phyloP scores from a whole-genome alignment of 2,113 vertebrate species.

The Stegastes partitus region DNA sequence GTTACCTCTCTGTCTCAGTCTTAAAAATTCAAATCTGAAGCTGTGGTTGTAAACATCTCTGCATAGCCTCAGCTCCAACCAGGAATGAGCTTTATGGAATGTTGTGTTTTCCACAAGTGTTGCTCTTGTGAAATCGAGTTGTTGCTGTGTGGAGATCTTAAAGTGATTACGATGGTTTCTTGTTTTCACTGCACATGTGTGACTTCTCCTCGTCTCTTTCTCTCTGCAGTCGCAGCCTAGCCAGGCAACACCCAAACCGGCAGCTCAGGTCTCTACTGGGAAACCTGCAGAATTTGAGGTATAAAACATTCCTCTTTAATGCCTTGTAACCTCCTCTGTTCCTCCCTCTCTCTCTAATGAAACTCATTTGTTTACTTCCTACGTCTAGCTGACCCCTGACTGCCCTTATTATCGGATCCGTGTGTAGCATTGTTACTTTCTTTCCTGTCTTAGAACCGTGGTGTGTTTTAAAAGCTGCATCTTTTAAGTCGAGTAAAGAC shows the following conservation, averaged over 20 bases:
- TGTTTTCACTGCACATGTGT: constrained; percentile 13
- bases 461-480: not conserved
- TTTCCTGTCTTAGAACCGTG: constrained; percentile 25
- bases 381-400: constrained; percentile 30
- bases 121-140: constrained; percentile 12
- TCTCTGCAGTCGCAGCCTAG: constrained; percentile 78
- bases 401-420: constrained; percentile 13
- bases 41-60: not conserved
- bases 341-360: not conserved
- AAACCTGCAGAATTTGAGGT: constrained; percentile 84
- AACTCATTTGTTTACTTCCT: constrained; percentile 6
- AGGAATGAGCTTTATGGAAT: constrained; percentile 4
- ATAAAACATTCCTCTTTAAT: constrained; percentile 35
- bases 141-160: constrained; percentile 2
- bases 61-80: not conserved
- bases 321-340: constrained; percentile 5
- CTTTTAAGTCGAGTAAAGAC: not conserved
- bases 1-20: not conserved
- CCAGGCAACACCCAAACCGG: constrained; percentile 73
- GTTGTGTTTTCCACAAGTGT: not conserved
- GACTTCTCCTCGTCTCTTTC: constrained; percentile 44
- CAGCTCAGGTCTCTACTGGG: constrained; percentile 72
- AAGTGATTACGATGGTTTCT: constrained; percentile 27
- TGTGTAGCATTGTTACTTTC: constrained; percentile 24
- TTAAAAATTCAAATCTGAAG: not conserved